Conservation (phyloP, 2,888 invertebrate species). For the Venustoraphidia nigricollis region DNA sequence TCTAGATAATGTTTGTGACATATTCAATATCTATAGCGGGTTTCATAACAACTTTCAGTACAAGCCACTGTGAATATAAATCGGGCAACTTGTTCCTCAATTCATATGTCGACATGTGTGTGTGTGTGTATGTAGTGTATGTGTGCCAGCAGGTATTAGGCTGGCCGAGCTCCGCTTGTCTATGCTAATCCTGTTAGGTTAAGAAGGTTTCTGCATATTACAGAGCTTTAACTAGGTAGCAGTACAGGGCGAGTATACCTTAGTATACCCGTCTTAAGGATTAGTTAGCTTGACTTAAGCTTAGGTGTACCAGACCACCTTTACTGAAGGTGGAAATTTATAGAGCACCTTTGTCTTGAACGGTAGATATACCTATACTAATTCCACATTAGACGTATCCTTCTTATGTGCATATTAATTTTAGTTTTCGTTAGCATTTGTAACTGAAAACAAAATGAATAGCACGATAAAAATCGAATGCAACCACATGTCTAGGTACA, state of each 20-base stretch:
- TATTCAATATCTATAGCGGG: no score
- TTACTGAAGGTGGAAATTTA: conserved; percentile 7
- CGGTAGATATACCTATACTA: no score
- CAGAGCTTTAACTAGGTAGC: conserved; percentile 37
- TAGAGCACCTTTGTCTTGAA: neutral
- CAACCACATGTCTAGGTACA: no score
- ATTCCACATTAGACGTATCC: no score
- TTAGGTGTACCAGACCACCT: conserved; percentile 23
- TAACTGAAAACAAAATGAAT: no score
- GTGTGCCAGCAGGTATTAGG: conserved; percentile 17
- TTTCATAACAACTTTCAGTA: no score
- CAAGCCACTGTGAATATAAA: no score
- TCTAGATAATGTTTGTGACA: no score
- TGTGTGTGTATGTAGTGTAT: neutral
- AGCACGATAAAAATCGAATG: no score
- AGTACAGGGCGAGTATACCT: conserved; percentile 21
- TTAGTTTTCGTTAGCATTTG: no score
- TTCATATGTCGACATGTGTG: neutral
- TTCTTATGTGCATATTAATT: no score
- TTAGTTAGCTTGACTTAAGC: conserved; percentile 35
- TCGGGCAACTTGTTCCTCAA: no score
- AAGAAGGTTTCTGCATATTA: conserved; percentile 59
- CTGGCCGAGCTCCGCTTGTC: conserved; percentile 41
- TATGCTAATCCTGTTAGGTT: conserved; percentile 57
- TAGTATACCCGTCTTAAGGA: conserved; percentile 40